These are phyloP conservation scores for Hirtodrosophila duncani DNA, from an alignment of 2,888 invertebrate species.

Conservation along the genomic window DNA sequence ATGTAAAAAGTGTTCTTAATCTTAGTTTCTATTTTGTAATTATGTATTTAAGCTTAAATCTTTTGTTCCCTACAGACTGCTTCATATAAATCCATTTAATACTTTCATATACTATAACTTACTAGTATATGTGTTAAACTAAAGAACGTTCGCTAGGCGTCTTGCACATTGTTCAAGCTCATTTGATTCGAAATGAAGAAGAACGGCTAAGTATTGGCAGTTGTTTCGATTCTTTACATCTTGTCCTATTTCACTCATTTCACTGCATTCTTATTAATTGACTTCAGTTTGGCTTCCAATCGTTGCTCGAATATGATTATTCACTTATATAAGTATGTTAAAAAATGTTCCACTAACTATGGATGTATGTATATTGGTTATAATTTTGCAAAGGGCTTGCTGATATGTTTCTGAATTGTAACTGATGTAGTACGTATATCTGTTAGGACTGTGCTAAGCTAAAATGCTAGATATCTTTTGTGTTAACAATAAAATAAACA, in stretches of 20 bases:
- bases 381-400: not conserved
- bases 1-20: no score
- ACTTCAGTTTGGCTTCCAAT: conserved; percentile 10
- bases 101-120: conserved; percentile 47
- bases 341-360: not conserved
- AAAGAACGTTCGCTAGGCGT: conserved; percentile 1
- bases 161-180: conserved; percentile 3
- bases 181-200: conserved; percentile 6
- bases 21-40: no score
- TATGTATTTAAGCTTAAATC: no score
- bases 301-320: not conserved
- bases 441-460: no score
- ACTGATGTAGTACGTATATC: no score
- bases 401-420: no score
- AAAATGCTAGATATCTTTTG: no score
- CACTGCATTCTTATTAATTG: not conserved
- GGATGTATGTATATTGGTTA: not conserved
- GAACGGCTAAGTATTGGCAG: conserved; percentile 44
- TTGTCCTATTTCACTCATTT: not conserved
- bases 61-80: no score
- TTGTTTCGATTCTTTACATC: conserved; percentile 8
- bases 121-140: conserved; percentile 3
- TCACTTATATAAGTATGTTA: not conserved
- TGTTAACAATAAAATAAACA: no score
- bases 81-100: conserved; percentile 55